phyloP scores from a whole-genome alignment of 2,113 vertebrate species.

The Tachysurus fulvidraco region DNA sequence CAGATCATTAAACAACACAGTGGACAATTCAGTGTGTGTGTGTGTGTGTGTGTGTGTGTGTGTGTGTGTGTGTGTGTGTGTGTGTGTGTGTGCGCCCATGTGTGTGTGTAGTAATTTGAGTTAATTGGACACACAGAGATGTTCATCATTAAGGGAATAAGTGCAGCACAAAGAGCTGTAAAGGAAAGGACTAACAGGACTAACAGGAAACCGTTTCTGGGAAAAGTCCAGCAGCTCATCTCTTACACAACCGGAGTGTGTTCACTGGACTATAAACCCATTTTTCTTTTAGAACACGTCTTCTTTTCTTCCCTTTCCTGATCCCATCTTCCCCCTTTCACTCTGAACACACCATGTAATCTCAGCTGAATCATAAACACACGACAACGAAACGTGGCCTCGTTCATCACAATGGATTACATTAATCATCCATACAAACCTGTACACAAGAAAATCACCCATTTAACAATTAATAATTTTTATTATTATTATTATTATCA shows the following conservation, averaged over 20 bases:
- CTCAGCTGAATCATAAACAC: neutral
- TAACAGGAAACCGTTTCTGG: neutral
- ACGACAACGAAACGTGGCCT: neutral
- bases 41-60: neutral
- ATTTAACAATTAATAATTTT: too few relatives aligned
- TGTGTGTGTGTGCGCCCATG: neutral
- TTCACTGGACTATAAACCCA: neutral
- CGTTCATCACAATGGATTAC: too few relatives aligned
- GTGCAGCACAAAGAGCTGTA: neutral
- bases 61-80: neutral
- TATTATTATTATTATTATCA: too few relatives aligned
- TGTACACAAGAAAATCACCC: too few relatives aligned
- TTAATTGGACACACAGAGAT: neutral
- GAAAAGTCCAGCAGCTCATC: neutral
- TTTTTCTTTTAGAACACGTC: neutral
- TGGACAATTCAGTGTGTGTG: neutral
- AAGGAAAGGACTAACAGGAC: neutral
- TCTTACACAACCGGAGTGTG: neutral
- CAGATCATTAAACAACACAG: neutral
- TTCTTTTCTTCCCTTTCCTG: neutral
- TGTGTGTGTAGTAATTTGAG: neutral
- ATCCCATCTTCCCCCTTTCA: neutral
- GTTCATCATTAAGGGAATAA: neutral
- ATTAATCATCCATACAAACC: too few relatives aligned
- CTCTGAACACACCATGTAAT: neutral